A percentile compares a stretch with the other conserved stretches of the same genome.
These are phyloP conservation scores for Gavialis gangeticus DNA, from an alignment of 2,113 vertebrate species.

Conservation along the genomic window DNA sequence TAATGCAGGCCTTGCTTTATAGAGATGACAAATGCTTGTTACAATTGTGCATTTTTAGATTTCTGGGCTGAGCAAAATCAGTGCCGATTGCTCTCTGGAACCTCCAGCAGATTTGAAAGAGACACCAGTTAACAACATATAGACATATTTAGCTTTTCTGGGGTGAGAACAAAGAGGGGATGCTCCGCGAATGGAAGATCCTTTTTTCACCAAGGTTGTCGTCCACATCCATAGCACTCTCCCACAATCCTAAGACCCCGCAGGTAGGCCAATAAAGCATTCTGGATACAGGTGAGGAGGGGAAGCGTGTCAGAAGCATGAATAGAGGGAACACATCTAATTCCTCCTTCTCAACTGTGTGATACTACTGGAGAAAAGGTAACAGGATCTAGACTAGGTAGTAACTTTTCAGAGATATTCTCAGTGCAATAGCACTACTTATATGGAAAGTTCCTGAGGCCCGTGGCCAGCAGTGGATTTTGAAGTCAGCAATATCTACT, in stretches of 20 bases:
- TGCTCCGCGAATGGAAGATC: accelerated
- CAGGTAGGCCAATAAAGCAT: not conserved
- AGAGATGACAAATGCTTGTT: not conserved
- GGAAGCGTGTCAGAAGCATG: not conserved
- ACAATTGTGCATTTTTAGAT: not conserved
- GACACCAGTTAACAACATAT: accelerated
- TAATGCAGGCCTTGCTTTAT: not conserved
- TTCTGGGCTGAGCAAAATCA: not conserved
- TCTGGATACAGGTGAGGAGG: not conserved
- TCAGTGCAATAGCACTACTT: not conserved
- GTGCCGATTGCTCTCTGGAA: not conserved
- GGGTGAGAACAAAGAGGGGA: accelerated
- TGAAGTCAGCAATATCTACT: not conserved
- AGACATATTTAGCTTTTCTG: not conserved
- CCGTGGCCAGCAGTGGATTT: not conserved
- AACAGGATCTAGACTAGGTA: not conserved
- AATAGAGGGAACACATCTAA: not conserved
- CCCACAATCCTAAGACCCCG: not conserved
- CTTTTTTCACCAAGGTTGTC: not conserved
- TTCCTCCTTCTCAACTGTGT: accelerated
- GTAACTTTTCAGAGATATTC: too few species aligned
- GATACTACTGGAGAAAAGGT: not conserved
- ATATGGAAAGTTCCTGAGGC: not conserved
- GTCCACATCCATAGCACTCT: accelerated
- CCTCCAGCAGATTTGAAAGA: not conserved